phyloP scores from a whole-genome alignment of 2,888 invertebrate genomes.

The Oscheius sp. region DNA sequence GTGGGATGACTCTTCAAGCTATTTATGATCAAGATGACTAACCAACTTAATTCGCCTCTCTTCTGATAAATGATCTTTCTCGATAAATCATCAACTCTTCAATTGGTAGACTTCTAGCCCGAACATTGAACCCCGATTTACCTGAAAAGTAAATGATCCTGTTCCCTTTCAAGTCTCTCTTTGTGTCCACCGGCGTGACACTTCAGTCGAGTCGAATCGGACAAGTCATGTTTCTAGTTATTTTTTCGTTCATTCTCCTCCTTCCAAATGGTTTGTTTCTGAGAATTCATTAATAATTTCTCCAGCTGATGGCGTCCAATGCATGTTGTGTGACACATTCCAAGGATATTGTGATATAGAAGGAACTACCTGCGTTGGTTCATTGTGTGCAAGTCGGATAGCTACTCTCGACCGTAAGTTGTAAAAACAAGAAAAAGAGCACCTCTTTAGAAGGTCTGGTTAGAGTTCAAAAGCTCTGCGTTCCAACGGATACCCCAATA shows the following conservation, averaged over 20 bases:
- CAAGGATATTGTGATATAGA: conserved; percentile 48
- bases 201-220: no score
- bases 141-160: no score
- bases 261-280: not conserved
- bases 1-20: no score
- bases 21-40: no score
- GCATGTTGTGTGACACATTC: conserved; percentile 44
- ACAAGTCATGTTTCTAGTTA: not conserved
- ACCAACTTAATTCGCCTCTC: no score
- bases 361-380: conserved; percentile 37
- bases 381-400: conserved; percentile 36
- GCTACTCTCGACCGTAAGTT: conserved; percentile 39
- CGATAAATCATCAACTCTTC: no score
- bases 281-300: not conserved
- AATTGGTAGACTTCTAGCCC: no score
- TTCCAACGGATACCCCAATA: conserved; percentile 37
- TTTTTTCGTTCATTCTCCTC: not conserved
- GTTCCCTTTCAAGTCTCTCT: no score
- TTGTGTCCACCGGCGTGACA: no score
- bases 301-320: conserved; percentile 24
- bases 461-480: conserved; percentile 44
- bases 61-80: no score
- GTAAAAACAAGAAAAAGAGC: not conserved
- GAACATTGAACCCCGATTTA: no score
- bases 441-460: conserved; percentile 41